Conservation (phyloP, 2,888 invertebrate species). For the Brachynemurus nebulosus region DNA sequence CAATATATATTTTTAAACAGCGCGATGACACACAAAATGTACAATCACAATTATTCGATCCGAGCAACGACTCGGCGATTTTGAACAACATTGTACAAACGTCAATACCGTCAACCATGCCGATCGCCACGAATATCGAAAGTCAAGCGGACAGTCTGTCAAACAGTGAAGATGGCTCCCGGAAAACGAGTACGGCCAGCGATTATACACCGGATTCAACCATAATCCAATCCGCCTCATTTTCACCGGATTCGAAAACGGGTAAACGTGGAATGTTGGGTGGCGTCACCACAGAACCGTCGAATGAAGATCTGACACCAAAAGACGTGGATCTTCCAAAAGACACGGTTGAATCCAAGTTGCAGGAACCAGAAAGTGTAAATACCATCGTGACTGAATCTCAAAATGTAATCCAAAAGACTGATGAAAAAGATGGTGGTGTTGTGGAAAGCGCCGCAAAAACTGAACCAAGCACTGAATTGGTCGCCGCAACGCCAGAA, state of each 20-base stretch:
- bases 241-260: conserved; percentile 15
- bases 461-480: not conserved
- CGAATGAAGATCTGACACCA: too few species aligned
- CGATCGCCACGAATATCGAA: conserved; percentile 4
- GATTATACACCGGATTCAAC: conserved; percentile 43
- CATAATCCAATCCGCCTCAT: conserved; percentile 19
- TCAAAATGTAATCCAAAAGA: conserved; percentile 14
- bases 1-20: too few species aligned
- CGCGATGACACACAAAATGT: conserved; percentile 8
- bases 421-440: conserved; percentile 4
- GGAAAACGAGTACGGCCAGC: conserved; percentile 43
- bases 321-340: conserved; percentile 17
- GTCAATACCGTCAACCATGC: not conserved
- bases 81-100: conserved; percentile 4
- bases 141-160: conserved; percentile 27
- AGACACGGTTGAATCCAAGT: conserved; percentile 13
- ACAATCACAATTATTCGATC: conserved; percentile 6
- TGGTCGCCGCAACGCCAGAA: too few species aligned
- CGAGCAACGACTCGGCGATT: not conserved
- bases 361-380: too few species aligned
- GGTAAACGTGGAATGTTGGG: too few species aligned
- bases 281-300: too few species aligned
- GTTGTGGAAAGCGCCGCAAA: not conserved
- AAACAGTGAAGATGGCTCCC: conserved; percentile 33
- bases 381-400: too few species aligned